Evolutionary conservation across 1,140 invertebrate species (phyloP), one percentile per base, ranked within the genome.

Genomic region (Diorhabda elongata): DNA sequence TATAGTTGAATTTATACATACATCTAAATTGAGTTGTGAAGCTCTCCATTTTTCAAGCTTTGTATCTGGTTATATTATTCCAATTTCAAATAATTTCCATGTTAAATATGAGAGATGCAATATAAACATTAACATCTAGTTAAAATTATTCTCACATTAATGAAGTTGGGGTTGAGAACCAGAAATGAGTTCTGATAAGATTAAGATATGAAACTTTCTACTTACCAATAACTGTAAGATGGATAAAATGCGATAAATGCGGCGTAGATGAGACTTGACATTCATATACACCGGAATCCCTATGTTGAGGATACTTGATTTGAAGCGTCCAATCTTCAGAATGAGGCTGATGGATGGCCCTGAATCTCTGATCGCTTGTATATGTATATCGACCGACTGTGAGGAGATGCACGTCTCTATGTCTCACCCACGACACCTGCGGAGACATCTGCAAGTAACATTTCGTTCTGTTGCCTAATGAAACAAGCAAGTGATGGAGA

Each of bases 311-410:
- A 79, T 90, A 91, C 77, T 89, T 89, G 64, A 83, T 81, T 83
- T 93, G 89, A 60, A 96, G 86, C 70, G 89, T 94, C 94, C 93
- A 97, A 82, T 96, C 93, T 79, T 95, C 92, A 11, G 91, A 89
- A 72, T 93, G 89, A 41, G 89, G 89, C 70, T 91, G 86, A 81
- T 95, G 92, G 73, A 95, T 91, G 43, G 91, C 91, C 72, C 92
- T 84, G 84, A 95, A 95, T 72, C 93, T 84, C 81, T 95, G 93
- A 82, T 96, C 94, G 71, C 91, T 93, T 45, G 94, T 96, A 82
- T 96, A 96, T 1, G 93, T 95, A 80, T 95, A 95, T 56, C 90
- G 85, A 3, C 93, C 94, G n/a, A 95, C 92, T 4, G 93, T 95
- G 66, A 96, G 85, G 73, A 95, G 83, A 79, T 95, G 93, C 61